Percentiles rank a stretch among this genome's conserved stretches.
These are phyloP conservation scores for Coracias cyanogaster DNA, from an alignment of 2,797 vertebrate genomes.

Conservation along the genomic window DNA sequence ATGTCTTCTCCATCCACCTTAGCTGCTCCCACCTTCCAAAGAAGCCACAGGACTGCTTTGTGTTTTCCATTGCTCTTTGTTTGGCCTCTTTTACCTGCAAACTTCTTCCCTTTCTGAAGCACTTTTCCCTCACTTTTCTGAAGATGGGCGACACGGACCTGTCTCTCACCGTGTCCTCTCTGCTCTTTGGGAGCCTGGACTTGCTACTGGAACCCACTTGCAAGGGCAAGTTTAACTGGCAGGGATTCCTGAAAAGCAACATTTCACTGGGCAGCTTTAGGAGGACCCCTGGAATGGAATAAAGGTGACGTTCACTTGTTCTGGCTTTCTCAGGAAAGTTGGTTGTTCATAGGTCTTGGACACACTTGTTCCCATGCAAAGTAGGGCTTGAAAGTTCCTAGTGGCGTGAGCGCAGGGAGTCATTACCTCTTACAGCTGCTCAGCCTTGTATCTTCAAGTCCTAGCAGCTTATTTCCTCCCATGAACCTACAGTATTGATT, in stretches of 20 bases:
- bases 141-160: accelerated
- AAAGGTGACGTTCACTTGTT: background rate
- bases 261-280: background rate
- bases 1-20: background rate
- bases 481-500: background rate
- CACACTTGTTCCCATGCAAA: accelerated
- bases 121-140: background rate
- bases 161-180: background rate
- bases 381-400: background rate
- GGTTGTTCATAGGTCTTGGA: background rate
- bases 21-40: background rate
- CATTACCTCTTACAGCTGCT: background rate
- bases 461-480: background rate
- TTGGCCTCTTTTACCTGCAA: background rate
- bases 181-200: background rate
- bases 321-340: background rate
- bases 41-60: background rate
- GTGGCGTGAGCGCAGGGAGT: background rate
- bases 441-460: background rate
- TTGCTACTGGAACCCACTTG: background rate
- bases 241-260: constrained; percentile 17
- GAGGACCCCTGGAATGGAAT: background rate
- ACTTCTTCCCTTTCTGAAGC: background rate
- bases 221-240: background rate
- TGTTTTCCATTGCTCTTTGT: background rate